Conservation (phyloP, 1,140 invertebrate genomes). For the Halictus rubicundus region DNA sequence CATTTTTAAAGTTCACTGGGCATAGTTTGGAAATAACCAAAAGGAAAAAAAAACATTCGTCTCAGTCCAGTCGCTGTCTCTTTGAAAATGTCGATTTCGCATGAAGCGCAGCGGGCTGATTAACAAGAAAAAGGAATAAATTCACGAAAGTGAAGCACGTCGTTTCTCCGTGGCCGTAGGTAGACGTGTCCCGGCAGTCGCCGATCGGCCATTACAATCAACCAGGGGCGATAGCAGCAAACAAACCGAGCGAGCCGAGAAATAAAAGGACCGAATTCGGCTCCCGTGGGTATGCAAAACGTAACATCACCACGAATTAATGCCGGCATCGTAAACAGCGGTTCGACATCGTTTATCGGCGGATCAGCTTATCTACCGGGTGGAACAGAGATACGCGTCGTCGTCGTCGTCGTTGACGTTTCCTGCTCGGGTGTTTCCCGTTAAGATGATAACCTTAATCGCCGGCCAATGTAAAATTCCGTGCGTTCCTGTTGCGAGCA, state of each 20-base stretch:
- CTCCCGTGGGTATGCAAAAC: slow-evolving; percentile 14
- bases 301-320: slow-evolving; percentile 52
- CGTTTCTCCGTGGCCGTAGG: too few relatives aligned
- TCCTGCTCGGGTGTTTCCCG: slow-evolving; percentile 64
- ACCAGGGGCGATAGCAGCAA: background rate
- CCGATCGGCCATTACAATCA: background rate
- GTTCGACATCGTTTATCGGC: slow-evolving; percentile 62
- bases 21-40: too few relatives aligned
- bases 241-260: slow-evolving; percentile 15
- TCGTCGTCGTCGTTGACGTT: slow-evolving; percentile 42
- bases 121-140: too few relatives aligned
- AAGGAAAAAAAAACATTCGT: too few relatives aligned
- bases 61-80: too few relatives aligned
- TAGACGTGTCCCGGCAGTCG: background rate
- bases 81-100: too few relatives aligned
- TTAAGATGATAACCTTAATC: slow-evolving; percentile 68
- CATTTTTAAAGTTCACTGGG: too few relatives aligned
- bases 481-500: slow-evolving; percentile 8
- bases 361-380: slow-evolving; percentile 67
- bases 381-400: slow-evolving; percentile 60
- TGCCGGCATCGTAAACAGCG: slow-evolving; percentile 48
- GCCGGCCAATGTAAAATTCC: slow-evolving; percentile 49
- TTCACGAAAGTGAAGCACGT: too few relatives aligned
- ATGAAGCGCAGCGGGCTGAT: too few relatives aligned
- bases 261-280: background rate